Evolutionary conservation across 2,113 vertebrate species (phyloP), one percentile per base, ranked within the genome.

Genomic region (Morone saxatilis): DNA sequence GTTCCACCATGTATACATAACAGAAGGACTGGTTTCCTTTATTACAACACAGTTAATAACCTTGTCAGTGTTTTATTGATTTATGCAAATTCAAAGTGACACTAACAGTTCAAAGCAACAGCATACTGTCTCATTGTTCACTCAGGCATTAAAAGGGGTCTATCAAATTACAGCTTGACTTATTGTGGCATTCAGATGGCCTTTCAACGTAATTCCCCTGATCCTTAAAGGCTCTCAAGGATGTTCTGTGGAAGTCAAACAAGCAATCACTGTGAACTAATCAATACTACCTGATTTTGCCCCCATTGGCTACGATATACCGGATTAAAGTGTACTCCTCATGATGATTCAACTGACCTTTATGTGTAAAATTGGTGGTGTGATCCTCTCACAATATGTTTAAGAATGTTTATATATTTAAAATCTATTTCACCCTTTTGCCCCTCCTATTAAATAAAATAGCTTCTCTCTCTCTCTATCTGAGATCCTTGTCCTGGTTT

Each of bases 181-280:
- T 81, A 72, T 61, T 75, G 61, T 86, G 80, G 62, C 66, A 78
- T 82, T 88, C 85, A 86, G 56, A 66, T 71, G 68, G 87, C 71
- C 86, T 83, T 86, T 90, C 57, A 81, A 41, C 5, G 11, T 79
- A 47, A 87, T 57, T 81, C 62, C 77, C 67, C 43, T 50, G 56
- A 78, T 86, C 25, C 73, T 75, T 73, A 51, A 70, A 81, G 70
- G 48, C 50, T 31, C 38, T 84, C 41, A 71, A 67, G 47, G 62
- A 67, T 76, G 66, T 41, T 81, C n/a, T 57, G 56, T 56, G 70
- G 62, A 89, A 81, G 80, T 84, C 69, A 89, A 87, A 78, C 87
- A 63, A 76, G 80, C 70, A 78, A 87, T 91, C 62, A 85, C 71
- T 56, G 17, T 63, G 45, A 51, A 31, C 53, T 38, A 70, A 91